Evolutionary conservation across 2,113 vertebrate genomes (phyloP).

Genomic region (Egretta garzetta): DNA sequence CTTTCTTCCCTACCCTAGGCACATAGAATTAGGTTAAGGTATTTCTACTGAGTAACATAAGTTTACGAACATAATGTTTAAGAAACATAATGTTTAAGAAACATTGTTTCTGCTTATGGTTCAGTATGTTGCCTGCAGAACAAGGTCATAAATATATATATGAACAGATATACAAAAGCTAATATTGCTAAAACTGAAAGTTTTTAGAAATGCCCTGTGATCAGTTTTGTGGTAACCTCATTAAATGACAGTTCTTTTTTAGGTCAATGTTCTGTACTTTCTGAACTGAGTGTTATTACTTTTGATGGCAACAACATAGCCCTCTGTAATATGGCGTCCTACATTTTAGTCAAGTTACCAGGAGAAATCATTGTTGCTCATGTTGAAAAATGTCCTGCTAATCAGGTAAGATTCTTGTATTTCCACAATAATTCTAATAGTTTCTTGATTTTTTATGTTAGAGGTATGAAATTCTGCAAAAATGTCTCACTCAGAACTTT

Average conservation of each 20-base stretch:
- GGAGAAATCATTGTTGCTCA: conserved; percentile 90
- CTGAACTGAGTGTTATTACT: conserved; percentile 93
- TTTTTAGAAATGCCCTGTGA: background rate
- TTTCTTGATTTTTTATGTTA: background rate
- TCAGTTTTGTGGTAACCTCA: background rate
- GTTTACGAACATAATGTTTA: too few species aligned
- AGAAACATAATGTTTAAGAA: too few species aligned
- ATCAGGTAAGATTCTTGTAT: conserved; percentile 81
- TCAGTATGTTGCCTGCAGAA: background rate
- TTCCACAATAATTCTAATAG: background rate
- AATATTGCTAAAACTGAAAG: background rate
- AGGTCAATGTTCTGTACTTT: conserved; percentile 96
- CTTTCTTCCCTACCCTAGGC: background rate
- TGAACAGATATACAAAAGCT: background rate
- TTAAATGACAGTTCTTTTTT: conserved; percentile 46
- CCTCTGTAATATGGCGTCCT: conserved; percentile 92
- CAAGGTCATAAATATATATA: background rate
- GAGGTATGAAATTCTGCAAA: background rate
- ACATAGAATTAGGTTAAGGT: background rate
- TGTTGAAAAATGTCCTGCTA: conserved; percentile 92
- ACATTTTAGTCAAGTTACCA: conserved; percentile 90
- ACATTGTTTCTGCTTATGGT: background rate
- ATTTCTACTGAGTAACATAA: background rate
- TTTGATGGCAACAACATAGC: conserved; percentile 97
- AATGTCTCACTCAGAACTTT: background rate